phyloP scores from a whole-genome alignment of 2,797 vertebrate species.

The Pangasius krempfi region DNA sequence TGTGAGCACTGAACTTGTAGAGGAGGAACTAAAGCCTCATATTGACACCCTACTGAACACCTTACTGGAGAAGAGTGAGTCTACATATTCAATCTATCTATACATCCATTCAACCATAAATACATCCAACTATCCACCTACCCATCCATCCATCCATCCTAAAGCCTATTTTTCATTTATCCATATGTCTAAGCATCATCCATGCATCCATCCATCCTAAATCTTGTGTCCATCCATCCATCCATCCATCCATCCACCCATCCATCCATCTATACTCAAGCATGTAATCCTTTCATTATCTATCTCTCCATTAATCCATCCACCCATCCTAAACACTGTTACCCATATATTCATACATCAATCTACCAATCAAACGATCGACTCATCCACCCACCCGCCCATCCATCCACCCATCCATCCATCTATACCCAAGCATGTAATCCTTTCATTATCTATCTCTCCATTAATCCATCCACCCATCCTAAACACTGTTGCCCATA shows the following conservation, averaged over 20 bases:
- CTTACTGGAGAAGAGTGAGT: slow-evolving; percentile 78
- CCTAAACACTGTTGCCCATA: not conserved
- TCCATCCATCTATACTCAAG: not conserved
- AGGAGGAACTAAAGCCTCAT: slow-evolving; percentile 76
- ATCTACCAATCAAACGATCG: not conserved
- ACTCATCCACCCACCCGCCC: not conserved
- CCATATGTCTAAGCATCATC: not conserved
- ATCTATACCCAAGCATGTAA: not conserved
- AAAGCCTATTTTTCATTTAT: not conserved
- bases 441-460: not conserved
- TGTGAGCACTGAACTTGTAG: slow-evolving; percentile 76
- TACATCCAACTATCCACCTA: not conserved
- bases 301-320: not conserved
- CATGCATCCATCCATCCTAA: not conserved
- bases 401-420: not conserved
- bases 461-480: not conserved
- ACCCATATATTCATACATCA: not conserved
- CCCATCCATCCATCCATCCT: not conserved
- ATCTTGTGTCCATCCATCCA: not conserved
- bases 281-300: not conserved
- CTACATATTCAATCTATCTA: not conserved
- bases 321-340: not conserved
- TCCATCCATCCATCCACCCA: not conserved
- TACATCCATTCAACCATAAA: no score
- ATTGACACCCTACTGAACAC: slow-evolving; percentile 71